Evolutionary conservation across 2,888 invertebrate species (phyloP).

Genomic region (Brachylomia viminalis): DNA sequence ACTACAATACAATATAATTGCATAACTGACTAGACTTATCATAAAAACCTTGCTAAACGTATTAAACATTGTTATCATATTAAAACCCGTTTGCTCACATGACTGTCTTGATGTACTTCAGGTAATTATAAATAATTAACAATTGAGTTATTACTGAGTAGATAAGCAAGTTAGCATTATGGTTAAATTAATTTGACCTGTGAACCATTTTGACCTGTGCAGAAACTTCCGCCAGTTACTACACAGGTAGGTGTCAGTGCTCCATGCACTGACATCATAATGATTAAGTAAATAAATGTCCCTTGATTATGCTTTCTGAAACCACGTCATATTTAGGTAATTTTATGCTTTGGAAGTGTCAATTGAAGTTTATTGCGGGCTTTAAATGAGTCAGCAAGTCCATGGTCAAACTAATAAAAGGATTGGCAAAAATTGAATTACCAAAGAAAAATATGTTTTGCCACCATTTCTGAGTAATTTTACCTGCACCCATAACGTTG

Average conservation of each 20-base stretch:
- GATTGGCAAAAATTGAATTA: not conserved
- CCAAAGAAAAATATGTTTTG: not conserved
- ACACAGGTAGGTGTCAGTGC: not conserved
- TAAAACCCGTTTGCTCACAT: not conserved
- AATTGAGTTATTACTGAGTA: not conserved
- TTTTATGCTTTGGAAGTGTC: not conserved
- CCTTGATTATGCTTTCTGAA: not conserved
- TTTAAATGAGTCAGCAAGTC: not conserved
- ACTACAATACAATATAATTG: not conserved
- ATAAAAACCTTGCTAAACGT: not conserved
- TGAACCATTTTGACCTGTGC: not conserved
- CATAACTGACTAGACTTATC: not conserved
- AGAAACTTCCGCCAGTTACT: not conserved
- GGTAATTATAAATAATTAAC: slow-evolving; percentile 7
- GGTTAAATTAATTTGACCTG: slow-evolving; percentile 31
- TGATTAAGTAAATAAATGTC: not conserved
- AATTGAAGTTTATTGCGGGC: not conserved
- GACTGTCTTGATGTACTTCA: too few species aligned
- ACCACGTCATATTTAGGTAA: not conserved
- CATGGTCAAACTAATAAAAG: not conserved
- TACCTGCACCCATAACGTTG: not conserved
- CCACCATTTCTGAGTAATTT: not conserved
- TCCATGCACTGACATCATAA: not conserved
- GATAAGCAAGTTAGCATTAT: slow-evolving; percentile 2
- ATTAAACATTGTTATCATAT: too few species aligned